Base-by-base conservation (phyloP, 2,797 vertebrate species). In the Sternarchorhynchus goeldii region DNA sequence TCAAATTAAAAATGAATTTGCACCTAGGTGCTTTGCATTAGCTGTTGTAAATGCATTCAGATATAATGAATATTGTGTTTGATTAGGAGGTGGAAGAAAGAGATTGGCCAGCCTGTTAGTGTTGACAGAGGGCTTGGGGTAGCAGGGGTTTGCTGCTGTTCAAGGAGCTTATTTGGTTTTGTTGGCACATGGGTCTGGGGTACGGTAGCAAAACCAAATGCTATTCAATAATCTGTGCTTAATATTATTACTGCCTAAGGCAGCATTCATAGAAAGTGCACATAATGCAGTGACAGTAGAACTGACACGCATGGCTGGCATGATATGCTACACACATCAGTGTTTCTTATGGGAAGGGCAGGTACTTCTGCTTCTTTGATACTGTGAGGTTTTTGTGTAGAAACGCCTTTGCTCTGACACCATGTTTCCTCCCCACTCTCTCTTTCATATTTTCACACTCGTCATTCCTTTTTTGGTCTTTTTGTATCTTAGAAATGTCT, bases 1-100 rank as follows among this genome's bases (percentile, higher is more conserved):
- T 90, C 85, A 91, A 90, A 90, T 90, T 16, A 72, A 84, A 87
- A 63, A 83, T 81, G 34, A 81, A 81, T 83, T 77, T 84, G 77
- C 66, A 68, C 79, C 18, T 72, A 73, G 79, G 75, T 82, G 84
- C 73, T 82, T 79, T 83, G 78, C 60, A 78, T 77, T 76, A 60
- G 76, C 63, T 60, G 63, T 82, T 74, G 82, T 73, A 85, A 84
- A 88, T 82, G 78, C 67, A 70, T 76, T 76, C 69, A 68, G 82
- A 82, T 86, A 81, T 77, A 74, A 87, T 85, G 79, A 53, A 82
- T 83, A 85, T 81, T 73, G 65, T 60, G 82, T 77, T 84, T 82
- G 78, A 88, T 90, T 79, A 81, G 79, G 16, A 67, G 78, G 81
- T 83, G 76, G 75, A 21, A 56, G 74, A 82, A 20, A 10, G 50